Percentiles rank a stretch among this genome's conserved stretches.
These are phyloP conservation scores for Heliothis virescens DNA, from an alignment of 1,140 invertebrate species.

Conservation along the genomic window DNA sequence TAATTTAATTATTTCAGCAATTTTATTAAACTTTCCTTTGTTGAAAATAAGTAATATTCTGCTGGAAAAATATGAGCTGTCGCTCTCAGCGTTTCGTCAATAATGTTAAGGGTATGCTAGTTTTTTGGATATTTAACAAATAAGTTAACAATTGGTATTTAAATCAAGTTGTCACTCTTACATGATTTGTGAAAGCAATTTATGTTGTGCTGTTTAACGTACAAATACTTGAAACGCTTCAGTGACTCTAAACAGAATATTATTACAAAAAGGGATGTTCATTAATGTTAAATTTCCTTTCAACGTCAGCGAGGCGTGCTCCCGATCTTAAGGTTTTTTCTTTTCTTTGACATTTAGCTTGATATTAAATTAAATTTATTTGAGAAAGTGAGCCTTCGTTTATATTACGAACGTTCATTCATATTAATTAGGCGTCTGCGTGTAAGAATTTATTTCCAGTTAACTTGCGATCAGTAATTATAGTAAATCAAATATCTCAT, in stretches of 20 bases:
- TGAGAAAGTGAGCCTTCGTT: constrained; percentile 24
- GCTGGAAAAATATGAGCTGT: neutral
- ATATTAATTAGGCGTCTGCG: constrained; percentile 35
- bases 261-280: constrained; percentile 54
- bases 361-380: constrained; percentile 47
- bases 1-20: neutral
- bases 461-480: neutral
- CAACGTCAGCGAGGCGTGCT: constrained; percentile 49
- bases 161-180: constrained; percentile 5
- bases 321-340: constrained; percentile 48
- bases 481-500: neutral
- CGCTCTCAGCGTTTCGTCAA: neutral
- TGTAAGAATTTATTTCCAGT: constrained; percentile 5
- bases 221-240: constrained; percentile 37
- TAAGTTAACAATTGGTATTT: neutral
- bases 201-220: constrained; percentile 29
- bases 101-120: neutral
- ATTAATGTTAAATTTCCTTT: constrained; percentile 58
- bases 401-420: constrained; percentile 40
- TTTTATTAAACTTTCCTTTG: too few species aligned
- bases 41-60: neutral
- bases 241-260: constrained; percentile 44
- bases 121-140: neutral
- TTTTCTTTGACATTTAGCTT: constrained; percentile 49
- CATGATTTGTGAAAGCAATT: constrained; percentile 41